These are phyloP conservation scores for Carassius gibelio DNA, from an alignment of 2,113 vertebrate genomes.

Conservation along the genomic window DNA sequence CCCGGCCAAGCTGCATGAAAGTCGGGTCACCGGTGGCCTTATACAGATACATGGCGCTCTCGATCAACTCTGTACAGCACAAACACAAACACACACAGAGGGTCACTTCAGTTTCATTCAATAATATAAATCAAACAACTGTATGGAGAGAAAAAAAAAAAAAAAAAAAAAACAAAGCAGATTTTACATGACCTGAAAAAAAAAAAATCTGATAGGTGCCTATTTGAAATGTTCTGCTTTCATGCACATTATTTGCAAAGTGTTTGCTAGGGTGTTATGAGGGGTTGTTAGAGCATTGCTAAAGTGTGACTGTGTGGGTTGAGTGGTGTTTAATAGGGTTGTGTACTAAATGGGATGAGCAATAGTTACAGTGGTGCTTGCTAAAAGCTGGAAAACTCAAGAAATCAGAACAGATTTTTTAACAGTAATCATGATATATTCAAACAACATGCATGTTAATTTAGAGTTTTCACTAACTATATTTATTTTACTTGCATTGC, in stretches of 20 bases:
- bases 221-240: too few relatives aligned
- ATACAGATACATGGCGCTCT: slow-evolving; percentile 98
- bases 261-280: background rate
- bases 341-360: too few relatives aligned
- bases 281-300: background rate
- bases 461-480: background rate
- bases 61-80: slow-evolving; percentile 85
- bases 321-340: too few relatives aligned
- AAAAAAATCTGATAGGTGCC: background rate
- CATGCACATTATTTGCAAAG: background rate
- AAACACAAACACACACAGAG: background rate
- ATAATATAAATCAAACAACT: background rate
- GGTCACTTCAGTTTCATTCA: background rate
- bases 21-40: slow-evolving; percentile 91
- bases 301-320: too few relatives aligned
- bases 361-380: too few relatives aligned
- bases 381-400: background rate
- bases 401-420: background rate
- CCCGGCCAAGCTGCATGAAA: slow-evolving; percentile 89
- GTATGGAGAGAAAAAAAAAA: background rate
- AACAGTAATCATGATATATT: background rate
- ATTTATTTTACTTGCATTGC: background rate
- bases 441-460: background rate
- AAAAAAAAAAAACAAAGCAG: too few relatives aligned
- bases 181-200: too few relatives aligned